These are phyloP conservation scores for Meda fulgida DNA, from an alignment of 2,797 vertebrate species.

Conservation along the genomic window DNA sequence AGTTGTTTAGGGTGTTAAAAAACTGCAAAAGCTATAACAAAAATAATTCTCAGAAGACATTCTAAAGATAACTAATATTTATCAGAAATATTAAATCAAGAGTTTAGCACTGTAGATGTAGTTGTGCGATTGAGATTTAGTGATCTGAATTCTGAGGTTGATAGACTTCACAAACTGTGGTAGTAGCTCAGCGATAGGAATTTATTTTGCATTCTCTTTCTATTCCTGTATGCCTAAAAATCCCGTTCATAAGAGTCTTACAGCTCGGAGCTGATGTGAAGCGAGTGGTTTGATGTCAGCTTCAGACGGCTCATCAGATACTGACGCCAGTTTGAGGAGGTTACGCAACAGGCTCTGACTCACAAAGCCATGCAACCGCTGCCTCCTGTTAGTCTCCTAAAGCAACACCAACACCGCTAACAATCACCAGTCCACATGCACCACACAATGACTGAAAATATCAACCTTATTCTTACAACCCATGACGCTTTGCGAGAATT, in stretches of 20 bases:
- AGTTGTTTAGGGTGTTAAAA: too few relatives aligned
- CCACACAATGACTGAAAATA: background rate
- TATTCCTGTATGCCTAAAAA: background rate
- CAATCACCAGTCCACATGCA: background rate
- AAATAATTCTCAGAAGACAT: too few relatives aligned
- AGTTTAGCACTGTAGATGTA: background rate
- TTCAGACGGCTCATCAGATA: slow-evolving; percentile 26
- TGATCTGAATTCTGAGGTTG: background rate
- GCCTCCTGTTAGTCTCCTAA: background rate
- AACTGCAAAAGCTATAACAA: too few relatives aligned
- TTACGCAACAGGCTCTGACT: slow-evolving; percentile 41
- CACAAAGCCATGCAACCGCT: slow-evolving; percentile 33
- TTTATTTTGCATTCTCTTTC: slow-evolving; percentile 18
- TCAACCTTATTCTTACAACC: too few relatives aligned
- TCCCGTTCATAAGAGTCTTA: background rate
- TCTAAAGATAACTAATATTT: too few relatives aligned
- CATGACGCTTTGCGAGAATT: too few relatives aligned
- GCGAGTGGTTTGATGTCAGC: slow-evolving; percentile 32
- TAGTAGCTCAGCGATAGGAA: background rate
- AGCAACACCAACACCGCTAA: background rate
- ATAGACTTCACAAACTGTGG: background rate
- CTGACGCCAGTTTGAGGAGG: slow-evolving; percentile 27
- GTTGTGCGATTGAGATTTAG: background rate
- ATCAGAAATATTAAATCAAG: too few relatives aligned
- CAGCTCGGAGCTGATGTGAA: slow-evolving; percentile 21